A percentile compares a stretch with the other conserved stretches of the same genome.
phyloP scores from a whole-genome alignment of 2,797 vertebrate species.

The Platalea minor region DNA sequence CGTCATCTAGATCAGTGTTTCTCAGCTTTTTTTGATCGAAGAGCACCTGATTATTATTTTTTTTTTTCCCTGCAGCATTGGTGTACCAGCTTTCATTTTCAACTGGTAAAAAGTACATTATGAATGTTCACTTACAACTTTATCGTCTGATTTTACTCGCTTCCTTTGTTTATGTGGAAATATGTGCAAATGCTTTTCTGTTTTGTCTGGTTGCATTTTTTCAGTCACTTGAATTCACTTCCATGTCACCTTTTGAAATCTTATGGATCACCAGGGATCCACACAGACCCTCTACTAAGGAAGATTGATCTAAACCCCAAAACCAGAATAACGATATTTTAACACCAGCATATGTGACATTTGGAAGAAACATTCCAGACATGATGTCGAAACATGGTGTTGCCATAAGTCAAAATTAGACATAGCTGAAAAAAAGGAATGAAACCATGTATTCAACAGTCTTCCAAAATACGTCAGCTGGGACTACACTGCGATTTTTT shows the following conservation, averaged over 20 bases:
- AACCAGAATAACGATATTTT: neutral
- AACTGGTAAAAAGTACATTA: neutral
- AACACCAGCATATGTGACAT: neutral
- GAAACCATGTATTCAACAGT: neutral
- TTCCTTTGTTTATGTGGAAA: neutral
- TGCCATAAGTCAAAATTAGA: neutral
- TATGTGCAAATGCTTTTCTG: neutral
- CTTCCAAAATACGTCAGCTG: neutral
- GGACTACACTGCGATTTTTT: neutral
- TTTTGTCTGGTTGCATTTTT: neutral
- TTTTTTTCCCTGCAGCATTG: neutral
- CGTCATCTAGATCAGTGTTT: neutral
- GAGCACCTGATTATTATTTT: neutral
- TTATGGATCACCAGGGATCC: neutral
- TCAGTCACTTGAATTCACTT: neutral
- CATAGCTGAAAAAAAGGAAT: neutral
- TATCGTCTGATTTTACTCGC: neutral
- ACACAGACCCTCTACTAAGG: neutral
- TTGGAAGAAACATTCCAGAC: neutral
- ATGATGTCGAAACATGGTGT: neutral
- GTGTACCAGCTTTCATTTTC: neutral
- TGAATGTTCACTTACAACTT: neutral
- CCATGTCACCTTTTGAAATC: neutral
- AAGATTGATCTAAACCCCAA: neutral
- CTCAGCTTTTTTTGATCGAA: neutral